phyloP scores from a whole-genome alignment of 2,888 invertebrate species.

The Fissipunctia ypsillon region DNA sequence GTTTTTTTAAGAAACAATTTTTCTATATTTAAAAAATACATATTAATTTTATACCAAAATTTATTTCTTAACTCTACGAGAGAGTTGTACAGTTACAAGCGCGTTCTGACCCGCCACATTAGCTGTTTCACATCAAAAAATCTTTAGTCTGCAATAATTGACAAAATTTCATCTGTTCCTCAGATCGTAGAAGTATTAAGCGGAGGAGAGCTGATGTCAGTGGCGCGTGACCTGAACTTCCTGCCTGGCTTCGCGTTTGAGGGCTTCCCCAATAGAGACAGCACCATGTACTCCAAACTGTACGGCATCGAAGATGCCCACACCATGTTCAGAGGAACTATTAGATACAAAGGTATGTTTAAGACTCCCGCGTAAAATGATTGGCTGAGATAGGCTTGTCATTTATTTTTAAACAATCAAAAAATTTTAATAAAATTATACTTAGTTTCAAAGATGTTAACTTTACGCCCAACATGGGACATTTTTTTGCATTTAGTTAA shows the following conservation, averaged over 20 bases:
- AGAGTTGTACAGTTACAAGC: neutral
- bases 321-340: slow-evolving; percentile 97
- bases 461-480: neutral
- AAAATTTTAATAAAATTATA: neutral
- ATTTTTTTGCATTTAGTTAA: neutral
- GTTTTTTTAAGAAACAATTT: too few species aligned
- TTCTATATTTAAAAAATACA: too few species aligned
- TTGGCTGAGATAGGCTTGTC: neutral
- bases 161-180: neutral
- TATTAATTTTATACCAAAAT: too few species aligned
- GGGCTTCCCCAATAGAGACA: slow-evolving; percentile 99
- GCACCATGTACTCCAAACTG: slow-evolving; percentile 95
- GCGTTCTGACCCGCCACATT: neutral
- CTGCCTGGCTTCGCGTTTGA: slow-evolving; percentile 99
- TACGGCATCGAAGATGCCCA: slow-evolving; percentile 97
- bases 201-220: slow-evolving; percentile 97
- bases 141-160: neutral
- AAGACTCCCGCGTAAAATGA: neutral
- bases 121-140: neutral
- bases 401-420: neutral
- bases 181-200: slow-evolving; percentile 96
- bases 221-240: slow-evolving; percentile 95
- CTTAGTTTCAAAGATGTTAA: neutral
- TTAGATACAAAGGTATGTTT: slow-evolving; percentile 94
- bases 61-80: neutral